A percentile compares a stretch with the other conserved stretches of the same genome.
Conservation (phyloP, 2,888 invertebrate genomes). For the Leptinotarsa juncta region DNA sequence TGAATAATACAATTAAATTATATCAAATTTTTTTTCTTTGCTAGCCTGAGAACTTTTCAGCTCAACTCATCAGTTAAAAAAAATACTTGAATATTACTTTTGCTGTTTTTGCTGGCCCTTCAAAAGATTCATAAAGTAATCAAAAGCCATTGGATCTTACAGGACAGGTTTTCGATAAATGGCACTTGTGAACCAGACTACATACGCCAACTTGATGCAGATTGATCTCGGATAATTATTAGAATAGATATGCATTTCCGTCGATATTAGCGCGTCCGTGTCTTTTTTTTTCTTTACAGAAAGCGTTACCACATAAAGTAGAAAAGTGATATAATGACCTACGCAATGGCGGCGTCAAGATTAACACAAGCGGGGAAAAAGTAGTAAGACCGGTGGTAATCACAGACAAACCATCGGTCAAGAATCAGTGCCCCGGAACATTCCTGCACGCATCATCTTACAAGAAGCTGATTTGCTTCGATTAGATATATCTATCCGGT, state of each 20-base stretch:
- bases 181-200: no score
- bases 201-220: no score
- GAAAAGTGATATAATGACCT: constrained; percentile 13
- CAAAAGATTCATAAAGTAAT: no score
- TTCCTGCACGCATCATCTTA: constrained; percentile 23
- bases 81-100: no score
- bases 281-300: background rate
- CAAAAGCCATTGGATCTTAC: no score
- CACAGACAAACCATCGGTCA: constrained; percentile 21
- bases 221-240: background rate
- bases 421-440: constrained; percentile 21
- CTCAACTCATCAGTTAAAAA: no score
- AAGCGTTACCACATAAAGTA: constrained; percentile 2
- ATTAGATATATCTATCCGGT: constrained; percentile 16
- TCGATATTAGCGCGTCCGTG: background rate
- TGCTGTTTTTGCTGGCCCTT: no score
- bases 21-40: no score
- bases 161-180: no score
- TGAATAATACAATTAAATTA: no score
- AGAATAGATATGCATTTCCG: background rate
- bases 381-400: constrained; percentile 16
- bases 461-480: constrained; percentile 24
- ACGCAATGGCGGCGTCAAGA: background rate
- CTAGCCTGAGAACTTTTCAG: no score
- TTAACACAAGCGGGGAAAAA: background rate